A percentile compares a stretch with the other conserved stretches of the same genome.
Evolutionary conservation across 2,888 invertebrate species (phyloP).

Genomic region (Rhodophaea formosa): DNA sequence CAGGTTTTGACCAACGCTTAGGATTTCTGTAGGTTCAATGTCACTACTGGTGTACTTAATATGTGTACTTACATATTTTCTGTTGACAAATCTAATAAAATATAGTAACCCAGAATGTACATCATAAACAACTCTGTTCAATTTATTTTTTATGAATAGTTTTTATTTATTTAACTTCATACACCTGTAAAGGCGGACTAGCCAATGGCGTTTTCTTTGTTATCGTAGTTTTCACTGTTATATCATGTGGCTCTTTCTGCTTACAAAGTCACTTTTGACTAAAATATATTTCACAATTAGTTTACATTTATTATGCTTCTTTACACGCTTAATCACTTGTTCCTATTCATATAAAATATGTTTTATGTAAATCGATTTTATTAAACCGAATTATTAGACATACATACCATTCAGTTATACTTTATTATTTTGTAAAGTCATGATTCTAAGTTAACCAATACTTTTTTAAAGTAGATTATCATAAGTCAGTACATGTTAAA

Average conservation of each 20-base stretch:
- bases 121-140: no score
- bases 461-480: constrained; percentile 23
- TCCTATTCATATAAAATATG: not conserved
- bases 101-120: not conserved
- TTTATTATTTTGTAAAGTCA: not conserved
- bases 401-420: not conserved
- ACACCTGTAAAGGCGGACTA: no score
- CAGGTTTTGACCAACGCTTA: constrained; percentile 31
- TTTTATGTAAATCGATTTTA: not conserved
- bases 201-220: no score
- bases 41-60: not conserved
- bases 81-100: not conserved
- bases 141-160: no score
- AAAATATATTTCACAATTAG: no score
- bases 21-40: constrained; percentile 6
- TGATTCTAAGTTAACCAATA: constrained; percentile 9
- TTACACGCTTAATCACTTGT: not conserved
- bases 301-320: no score
- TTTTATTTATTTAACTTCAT: no score
- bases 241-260: no score
- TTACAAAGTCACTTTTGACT: no score
- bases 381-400: not conserved
- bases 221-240: no score
- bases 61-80: not conserved
- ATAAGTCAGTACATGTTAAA: constrained; percentile 36